Evolutionary conservation across 2,797 vertebrate species (phyloP).

Genomic region (Poliocrania exsul): DNA sequence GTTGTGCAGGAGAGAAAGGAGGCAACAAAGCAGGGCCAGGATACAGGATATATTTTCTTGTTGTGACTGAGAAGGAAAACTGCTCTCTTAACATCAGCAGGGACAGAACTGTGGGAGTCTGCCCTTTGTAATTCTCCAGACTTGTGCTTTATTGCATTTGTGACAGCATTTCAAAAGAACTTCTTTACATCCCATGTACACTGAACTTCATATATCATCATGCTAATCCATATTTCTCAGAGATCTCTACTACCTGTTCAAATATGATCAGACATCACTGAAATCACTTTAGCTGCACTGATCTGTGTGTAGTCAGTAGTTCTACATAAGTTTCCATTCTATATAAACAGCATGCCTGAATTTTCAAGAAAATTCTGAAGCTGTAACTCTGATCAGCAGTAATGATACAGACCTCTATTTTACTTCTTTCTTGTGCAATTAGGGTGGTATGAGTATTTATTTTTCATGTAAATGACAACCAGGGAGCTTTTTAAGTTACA

Average conservation of each 20-base stretch:
- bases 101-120: not conserved
- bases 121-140: not conserved
- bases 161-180: not conserved
- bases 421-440: not conserved
- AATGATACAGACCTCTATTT: not conserved
- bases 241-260: not conserved
- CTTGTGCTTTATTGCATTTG: not conserved
- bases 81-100: not conserved
- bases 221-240: not conserved
- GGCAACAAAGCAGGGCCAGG: not conserved
- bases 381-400: not conserved
- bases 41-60: not conserved
- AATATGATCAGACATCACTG: not conserved
- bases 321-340: not conserved
- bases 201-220: fast-evolving
- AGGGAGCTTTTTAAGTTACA: not conserved
- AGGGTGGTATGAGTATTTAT: not conserved
- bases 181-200: not conserved
- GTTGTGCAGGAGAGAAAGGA: not conserved
- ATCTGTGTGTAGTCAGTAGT: not conserved
- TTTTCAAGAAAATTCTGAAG: not conserved
- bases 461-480: not conserved
- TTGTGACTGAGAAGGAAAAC: not conserved
- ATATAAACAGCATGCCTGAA: not conserved
- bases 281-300: not conserved